Evolutionary conservation across 2,113 vertebrate species (phyloP).

Genomic region (Paradisaea rubra): DNA sequence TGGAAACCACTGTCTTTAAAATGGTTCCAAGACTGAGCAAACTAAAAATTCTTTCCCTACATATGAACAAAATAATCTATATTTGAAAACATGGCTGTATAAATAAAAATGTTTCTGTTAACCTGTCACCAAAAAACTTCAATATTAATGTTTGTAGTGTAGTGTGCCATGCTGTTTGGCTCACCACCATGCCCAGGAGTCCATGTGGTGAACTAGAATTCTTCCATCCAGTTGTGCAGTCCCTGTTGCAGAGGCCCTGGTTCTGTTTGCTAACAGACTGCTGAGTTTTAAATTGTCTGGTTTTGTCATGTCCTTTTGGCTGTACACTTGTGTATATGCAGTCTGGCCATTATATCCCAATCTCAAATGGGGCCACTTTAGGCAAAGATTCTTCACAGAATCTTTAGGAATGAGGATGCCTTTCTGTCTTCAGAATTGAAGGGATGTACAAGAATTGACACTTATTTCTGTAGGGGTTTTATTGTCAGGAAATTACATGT

Average conservation of each 20-base stretch:
- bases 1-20: not conserved
- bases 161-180: not conserved
- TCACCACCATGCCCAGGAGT: not conserved
- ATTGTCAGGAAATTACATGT: not conserved
- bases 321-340: accelerated
- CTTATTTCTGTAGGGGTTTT: not conserved
- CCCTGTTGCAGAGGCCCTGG: not conserved
- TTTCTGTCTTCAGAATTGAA: not conserved
- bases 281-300: not conserved
- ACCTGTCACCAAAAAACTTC: not conserved
- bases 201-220: not conserved
- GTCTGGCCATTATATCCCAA: not conserved
- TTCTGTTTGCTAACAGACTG: not conserved
- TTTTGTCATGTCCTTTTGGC: not conserved
- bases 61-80: not conserved
- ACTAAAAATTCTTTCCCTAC: not conserved
- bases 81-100: not conserved
- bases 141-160: not conserved
- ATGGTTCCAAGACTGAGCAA: not conserved
- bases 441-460: not conserved
- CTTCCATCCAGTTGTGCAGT: not conserved
- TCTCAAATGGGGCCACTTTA: not conserved
- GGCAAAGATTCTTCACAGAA: not conserved
- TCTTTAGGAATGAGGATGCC: not conserved
- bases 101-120: not conserved